Base-by-base conservation (phyloP, 2,797 vertebrate genomes). In the Premnoplex brunnescens region DNA sequence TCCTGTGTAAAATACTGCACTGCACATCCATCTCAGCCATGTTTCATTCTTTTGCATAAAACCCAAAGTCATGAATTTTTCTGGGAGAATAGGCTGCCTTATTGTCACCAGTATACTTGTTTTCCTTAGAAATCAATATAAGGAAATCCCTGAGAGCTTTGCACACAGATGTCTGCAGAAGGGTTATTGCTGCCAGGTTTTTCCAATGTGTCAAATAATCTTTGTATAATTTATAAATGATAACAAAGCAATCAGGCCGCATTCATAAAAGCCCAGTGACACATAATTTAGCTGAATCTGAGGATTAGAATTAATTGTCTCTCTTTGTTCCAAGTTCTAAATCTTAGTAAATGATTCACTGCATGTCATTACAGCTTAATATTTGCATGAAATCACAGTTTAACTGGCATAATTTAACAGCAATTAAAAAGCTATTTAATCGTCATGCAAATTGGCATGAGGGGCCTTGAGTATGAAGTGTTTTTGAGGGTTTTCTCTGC, bases 351-450 rank as follows among this genome's bases (percentile, higher is more conserved):
- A 98, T 99, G 98, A 99, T 99, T 99, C 99, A 99, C 98, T 96
- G 98, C 96, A 96, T 98, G 98, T 98, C 98, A 98, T 99, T 99
- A 99, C 94, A 98, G 98, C 98, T 99, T 99, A 98, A 99, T 99
- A 99, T 99, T 99, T 99, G 98, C 99, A 99, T 99, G 99, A 99
- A 99, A 99, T 99, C 98, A 98, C 98, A 98, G 98, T 99, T 99
- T 99, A 99, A 98, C 98, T 97, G 97, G 98, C 98, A 98, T 98
- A 99, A 99, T 99, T 99, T 98, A 98, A 98, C 96, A 98, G 98
- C 98, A 99, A 99, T 99, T 99, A 99, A 99, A 99, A 99, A 98
- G 97, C 98, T 98, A 99, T 99, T 99, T 98, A 98, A 98, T 98
- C 94, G 92, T 98, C 98, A 98, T 98, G 97, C 97, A 98, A 98